phyloP scores from a whole-genome alignment of 2,797 vertebrate genomes.

The Centropyge bicolor region DNA sequence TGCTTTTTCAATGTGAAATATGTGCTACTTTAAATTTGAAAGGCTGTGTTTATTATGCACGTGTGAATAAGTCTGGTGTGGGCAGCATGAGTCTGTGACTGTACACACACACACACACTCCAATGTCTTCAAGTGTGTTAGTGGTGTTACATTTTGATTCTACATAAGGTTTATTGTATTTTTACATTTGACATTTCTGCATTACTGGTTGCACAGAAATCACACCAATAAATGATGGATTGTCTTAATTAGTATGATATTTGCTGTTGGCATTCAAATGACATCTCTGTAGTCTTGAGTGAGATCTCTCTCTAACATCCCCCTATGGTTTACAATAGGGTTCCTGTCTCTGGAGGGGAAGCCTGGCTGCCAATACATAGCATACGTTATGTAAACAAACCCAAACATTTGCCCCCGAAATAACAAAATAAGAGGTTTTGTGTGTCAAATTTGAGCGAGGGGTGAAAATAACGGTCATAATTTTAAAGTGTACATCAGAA shows the following conservation, averaged over 20 bases:
- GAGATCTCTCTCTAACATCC: not conserved
- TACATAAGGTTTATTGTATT: not conserved
- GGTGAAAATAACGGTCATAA: rapidly evolving
- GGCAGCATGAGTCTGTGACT: not conserved
- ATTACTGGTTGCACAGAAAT: not conserved
- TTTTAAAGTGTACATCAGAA: not conserved
- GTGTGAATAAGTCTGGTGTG: not conserved
- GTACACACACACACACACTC: not conserved
- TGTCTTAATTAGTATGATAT: not conserved
- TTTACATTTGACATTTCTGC: not conserved
- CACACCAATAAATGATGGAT: not conserved
- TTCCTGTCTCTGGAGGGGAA: conserved; percentile 9
- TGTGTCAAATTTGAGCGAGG: not conserved
- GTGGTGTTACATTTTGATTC: not conserved
- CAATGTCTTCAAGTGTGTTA: not conserved
- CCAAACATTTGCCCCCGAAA: not conserved
- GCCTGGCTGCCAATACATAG: conserved; percentile 1
- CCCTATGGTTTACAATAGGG: not conserved
- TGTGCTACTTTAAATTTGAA: conserved; percentile 1
- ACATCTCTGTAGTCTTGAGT: not conserved
- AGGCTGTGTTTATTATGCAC: not conserved
- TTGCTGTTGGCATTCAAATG: not conserved
- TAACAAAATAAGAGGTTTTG: not conserved
- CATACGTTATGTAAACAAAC: conserved; percentile 48
- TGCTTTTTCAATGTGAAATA: not conserved